phyloP scores from a whole-genome alignment of 2,113 vertebrate genomes.

The Lycaon pictus region DNA sequence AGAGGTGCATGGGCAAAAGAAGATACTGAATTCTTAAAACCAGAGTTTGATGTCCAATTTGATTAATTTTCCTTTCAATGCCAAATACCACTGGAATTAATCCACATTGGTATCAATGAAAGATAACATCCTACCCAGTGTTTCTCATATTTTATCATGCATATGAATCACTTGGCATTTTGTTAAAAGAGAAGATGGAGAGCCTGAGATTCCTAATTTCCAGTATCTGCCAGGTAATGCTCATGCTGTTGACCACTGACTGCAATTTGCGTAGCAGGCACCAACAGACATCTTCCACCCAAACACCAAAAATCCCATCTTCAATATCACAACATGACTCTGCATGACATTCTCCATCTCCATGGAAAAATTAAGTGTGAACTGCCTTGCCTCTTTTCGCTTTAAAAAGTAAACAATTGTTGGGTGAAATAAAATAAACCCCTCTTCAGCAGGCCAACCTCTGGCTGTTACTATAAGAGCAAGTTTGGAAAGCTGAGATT shows the following conservation, averaged over 20 bases:
- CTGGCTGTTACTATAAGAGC: not conserved
- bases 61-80: not conserved
- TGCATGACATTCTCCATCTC: not conserved
- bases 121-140: not conserved
- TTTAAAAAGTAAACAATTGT: not conserved
- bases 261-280: not conserved
- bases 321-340: not conserved
- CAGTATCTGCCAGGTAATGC: not conserved
- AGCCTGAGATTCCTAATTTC: not conserved
- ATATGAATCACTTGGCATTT: not conserved
- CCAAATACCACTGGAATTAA: not conserved
- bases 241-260: not conserved
- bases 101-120: not conserved
- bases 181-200: not conserved
- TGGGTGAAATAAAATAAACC: conserved; percentile 24
- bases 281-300: not conserved
- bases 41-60: not conserved
- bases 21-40: not conserved
- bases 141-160: not conserved
- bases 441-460: not conserved
- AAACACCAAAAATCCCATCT: not conserved
- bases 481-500: not conserved
- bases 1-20: not conserved
- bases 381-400: not conserved
- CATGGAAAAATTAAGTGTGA: not conserved